These are phyloP conservation scores for Probosciger aterrimus DNA, from an alignment of 2,113 vertebrate genomes.

Conservation along the genomic window DNA sequence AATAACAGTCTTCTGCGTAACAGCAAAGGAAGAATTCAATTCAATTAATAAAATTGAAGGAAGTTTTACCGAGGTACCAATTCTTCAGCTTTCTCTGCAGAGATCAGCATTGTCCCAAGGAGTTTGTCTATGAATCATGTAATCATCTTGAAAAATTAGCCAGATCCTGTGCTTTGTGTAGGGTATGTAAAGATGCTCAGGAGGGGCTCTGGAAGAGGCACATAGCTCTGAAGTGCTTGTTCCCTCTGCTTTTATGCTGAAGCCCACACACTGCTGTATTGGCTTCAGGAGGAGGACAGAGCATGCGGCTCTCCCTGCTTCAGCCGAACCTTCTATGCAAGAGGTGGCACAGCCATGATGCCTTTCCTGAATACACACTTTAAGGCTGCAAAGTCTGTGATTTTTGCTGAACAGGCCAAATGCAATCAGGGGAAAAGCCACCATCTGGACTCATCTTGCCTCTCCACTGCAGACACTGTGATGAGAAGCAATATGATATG, in stretches of 20 bases:
- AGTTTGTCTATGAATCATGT: rapidly evolving
- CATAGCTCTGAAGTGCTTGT: rapidly evolving
- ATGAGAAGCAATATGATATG: rapidly evolving
- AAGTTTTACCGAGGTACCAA: neutral
- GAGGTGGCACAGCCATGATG: neutral
- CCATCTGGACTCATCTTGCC: neutral
- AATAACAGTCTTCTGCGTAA: neutral
- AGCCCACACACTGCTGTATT: rapidly evolving
- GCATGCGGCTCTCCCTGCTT: neutral
- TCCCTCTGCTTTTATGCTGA: rapidly evolving
- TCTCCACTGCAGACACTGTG: neutral
- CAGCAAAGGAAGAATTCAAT: neutral
- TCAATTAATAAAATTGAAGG: neutral
- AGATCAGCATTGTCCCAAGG: neutral
- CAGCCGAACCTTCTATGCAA: rapidly evolving
- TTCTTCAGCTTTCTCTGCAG: neutral
- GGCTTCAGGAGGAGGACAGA: neutral
- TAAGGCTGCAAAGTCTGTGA: neutral
- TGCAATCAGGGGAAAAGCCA: neutral
- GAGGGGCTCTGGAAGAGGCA: neutral
- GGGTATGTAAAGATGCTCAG: rapidly evolving
- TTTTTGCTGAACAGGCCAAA: neutral
- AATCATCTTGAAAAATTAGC: neutral
- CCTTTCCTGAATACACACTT: neutral
- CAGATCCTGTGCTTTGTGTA: neutral